Evolutionary conservation across 2,797 vertebrate species (phyloP), one percentile per base, ranked within the genome.

Genomic region (Typhlichthys eigenmanni): DNA sequence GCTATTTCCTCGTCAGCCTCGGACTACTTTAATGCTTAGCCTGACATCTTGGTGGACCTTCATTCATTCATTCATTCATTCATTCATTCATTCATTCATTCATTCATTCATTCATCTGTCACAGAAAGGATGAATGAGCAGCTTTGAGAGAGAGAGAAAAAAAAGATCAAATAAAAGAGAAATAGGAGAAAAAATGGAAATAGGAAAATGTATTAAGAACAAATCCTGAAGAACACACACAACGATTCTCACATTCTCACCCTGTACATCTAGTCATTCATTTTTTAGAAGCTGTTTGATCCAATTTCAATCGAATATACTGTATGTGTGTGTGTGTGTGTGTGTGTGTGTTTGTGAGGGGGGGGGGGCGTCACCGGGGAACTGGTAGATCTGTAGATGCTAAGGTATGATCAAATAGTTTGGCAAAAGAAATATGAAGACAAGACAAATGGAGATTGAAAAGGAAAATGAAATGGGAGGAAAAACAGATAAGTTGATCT

Each of bases 1-100:
- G 81, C 86, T 91, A 92, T 92, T 93, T 93, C 91, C 89, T 86
- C 90, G 91, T 92, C 91, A 89, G 72, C 82, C 78, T 82, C 61
- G 69, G 77, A 87, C 78, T 68, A 71, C 83, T 81, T 87, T 89
- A 80, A 89, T 92, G 83, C 91, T 91, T 90, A 89, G 91, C 87
- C 91, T 91, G 83, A 89, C 88, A 86, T 88, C 85, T 78, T 88
- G 87, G 91, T 89, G 80, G 74, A 61, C 71, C 82, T 85, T 85
- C 80, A 86, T 91, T 88, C 84, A 80, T 87, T 83, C 80, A 19
- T 19, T 24, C 19, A 24, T 24, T 24, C 24, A 24, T 19, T 19
- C 19, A 19, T 19, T 19, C 19, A 19, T 19, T 19, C 2, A 17
- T 17, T 17, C 17, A 17, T 17, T 1, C 24, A 24, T 19, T 19